Evolutionary conservation across 2,113 vertebrate genomes (phyloP), one percentile per base, ranked within the genome.

Genomic region (Carassius gibelio): DNA sequence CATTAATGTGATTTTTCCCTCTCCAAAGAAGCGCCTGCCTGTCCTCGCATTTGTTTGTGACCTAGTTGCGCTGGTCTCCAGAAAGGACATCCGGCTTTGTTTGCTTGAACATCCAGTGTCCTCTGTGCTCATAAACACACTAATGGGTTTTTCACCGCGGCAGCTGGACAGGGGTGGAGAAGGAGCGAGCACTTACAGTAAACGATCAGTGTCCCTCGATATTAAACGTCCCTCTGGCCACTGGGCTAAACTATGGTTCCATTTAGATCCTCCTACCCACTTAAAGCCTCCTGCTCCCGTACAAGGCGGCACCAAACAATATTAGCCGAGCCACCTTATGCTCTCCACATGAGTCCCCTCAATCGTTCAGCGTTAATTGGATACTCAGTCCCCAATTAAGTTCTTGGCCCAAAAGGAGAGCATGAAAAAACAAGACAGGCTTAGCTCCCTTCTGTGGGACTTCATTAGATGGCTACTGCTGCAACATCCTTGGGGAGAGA

Each of bases 341-440:
- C 94, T 95, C 94, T 93, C 93, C 94, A 86, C 87, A 90, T 78
- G 90, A 92, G 87, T 94, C 95, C 89, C 94, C 86, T 81, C 88
- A 90, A 94, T 90, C 91, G 91, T 88, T 92, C 83, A 80, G 88
- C 89, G 90, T 95, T 97, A 97, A 95, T 94, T 96, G 96, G 96
- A 95, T 94, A 92, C 95, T 95, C 92, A 94, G 95, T 94, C 94
- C 93, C 93, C 95, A 96, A 96, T 98, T 96, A 96, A 95, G 94
- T 93, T 90, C 90, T 88, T 11, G 90, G 93, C 95, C 95, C 94
- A 92, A 93, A 95, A 96, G 94, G 94, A 91, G 88, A 94, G 90
- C 89, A 90, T 94, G 93, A 89, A 93, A 93, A 93, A 90, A 89
- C 90, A 89, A 2, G 1, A 87, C 91, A 83, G 87, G 88, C 89